phyloP scores from a whole-genome alignment of 2,113 vertebrate genomes.

The Platysteira castanea region DNA sequence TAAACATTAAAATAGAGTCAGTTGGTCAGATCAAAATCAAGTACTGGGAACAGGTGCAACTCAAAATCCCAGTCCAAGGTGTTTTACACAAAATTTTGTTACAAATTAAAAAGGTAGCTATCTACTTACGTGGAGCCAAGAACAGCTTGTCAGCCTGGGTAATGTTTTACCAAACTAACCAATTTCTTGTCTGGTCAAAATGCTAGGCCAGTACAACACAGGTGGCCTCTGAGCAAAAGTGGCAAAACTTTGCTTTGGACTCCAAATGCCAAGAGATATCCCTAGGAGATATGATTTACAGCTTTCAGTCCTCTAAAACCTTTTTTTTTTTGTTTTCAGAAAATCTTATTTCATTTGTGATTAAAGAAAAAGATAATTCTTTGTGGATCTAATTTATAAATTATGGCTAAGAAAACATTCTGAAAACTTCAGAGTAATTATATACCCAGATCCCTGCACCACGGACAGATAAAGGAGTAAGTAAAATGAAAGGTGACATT shows the following conservation, averaged over 20 bases:
- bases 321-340: background rate
- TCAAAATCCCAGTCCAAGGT: background rate
- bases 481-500: constrained; percentile 1
- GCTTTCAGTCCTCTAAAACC: background rate
- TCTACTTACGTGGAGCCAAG: accelerated
- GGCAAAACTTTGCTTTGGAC: background rate
- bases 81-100: background rate
- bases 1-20: background rate
- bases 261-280: background rate
- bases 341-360: background rate
- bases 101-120: background rate
- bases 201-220: background rate
- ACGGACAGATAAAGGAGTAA: background rate
- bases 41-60: background rate
- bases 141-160: background rate
- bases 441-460: background rate
- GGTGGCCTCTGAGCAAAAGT: background rate
- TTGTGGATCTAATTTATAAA: background rate
- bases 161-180: background rate
- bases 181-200: background rate
- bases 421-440: background rate
- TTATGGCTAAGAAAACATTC: background rate
- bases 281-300: background rate
- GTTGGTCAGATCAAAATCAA: background rate
- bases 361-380: background rate